These are phyloP conservation scores for Ianthella basta DNA, from an alignment of 37 sponge, comb jelly and placozoan species.

Conservation along the genomic window DNA sequence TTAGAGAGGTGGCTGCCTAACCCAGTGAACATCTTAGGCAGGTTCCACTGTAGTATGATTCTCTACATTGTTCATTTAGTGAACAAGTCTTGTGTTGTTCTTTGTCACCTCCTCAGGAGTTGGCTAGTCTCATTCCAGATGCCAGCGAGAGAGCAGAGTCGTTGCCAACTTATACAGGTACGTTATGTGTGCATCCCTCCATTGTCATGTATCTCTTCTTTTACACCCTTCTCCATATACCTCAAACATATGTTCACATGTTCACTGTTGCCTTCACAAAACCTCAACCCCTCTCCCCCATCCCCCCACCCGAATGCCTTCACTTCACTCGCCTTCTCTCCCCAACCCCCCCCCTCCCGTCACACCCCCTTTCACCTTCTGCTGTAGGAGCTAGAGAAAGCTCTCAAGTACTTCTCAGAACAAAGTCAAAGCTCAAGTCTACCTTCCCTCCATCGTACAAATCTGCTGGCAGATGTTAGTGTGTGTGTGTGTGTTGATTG, in stretches of 20 bases:
- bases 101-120: conserved; percentile 36
- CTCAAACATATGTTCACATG: no score
- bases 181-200: conserved; percentile 29
- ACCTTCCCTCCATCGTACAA: neutral
- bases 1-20: no score
- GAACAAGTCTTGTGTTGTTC: neutral
- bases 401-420: neutral
- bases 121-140: conserved; percentile 72
- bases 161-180: conserved; percentile 61
- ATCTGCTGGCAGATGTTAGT: neutral
- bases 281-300: neutral
- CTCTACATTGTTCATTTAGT: no score
- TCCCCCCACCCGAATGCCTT: neutral
- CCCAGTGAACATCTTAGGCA: no score
- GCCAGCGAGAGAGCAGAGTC: conserved; percentile 36
- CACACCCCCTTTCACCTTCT: neutral
- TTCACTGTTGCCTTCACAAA: neutral
- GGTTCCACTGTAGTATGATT: no score
- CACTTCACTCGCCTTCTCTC: neutral
- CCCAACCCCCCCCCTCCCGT: neutral
- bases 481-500: neutral
- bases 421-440: neutral
- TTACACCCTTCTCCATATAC: neutral
- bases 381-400: neutral
- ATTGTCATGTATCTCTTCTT: conserved; percentile 28